Evolutionary conservation across 2,797 vertebrate species (phyloP).

Genomic region (Todus mexicanus): DNA sequence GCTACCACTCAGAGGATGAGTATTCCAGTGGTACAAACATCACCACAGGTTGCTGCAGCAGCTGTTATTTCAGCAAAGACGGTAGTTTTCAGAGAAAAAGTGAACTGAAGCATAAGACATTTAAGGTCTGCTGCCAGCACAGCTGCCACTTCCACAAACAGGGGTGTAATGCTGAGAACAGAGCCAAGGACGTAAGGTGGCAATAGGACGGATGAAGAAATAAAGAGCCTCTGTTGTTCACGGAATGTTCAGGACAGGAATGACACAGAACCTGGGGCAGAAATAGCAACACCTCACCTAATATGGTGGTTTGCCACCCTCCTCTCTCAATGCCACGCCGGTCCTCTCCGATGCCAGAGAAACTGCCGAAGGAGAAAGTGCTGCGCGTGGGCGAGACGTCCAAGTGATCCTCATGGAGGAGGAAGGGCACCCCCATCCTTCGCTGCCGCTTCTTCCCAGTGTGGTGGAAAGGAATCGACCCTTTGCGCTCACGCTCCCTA

Average conservation of each 20-base stretch:
- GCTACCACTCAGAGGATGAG: background rate
- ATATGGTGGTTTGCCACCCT: conserved; percentile 95
- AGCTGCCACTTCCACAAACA: background rate
- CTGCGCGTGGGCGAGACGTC: conserved; percentile 97
- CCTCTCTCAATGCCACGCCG: conserved; percentile 88
- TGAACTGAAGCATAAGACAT: background rate
- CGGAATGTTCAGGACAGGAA: background rate
- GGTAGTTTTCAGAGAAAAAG: background rate
- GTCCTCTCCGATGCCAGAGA: conserved; percentile 95
- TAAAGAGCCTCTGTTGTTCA: background rate
- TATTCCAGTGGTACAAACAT: background rate
- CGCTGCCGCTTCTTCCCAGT: conserved; percentile 92
- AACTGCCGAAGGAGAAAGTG: conserved; percentile 96
- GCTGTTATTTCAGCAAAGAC: background rate
- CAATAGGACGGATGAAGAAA: background rate
- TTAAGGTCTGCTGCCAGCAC: background rate
- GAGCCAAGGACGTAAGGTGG: background rate
- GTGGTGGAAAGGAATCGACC: conserved; percentile 95
- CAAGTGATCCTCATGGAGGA: conserved; percentile 93
- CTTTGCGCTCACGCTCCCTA: conserved; percentile 93
- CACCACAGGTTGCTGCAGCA: background rate
- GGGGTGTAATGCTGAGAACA: background rate
- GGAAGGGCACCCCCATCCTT: conserved; percentile 93
- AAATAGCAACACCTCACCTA: conserved; percentile 78
- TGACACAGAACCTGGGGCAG: background rate